A percentile compares a stretch with the other conserved stretches of the same genome.
These are phyloP conservation scores for Anthopleura xanthogrammica DNA, from an alignment of 92 coral and sea anemone species.

Conservation along the genomic window DNA sequence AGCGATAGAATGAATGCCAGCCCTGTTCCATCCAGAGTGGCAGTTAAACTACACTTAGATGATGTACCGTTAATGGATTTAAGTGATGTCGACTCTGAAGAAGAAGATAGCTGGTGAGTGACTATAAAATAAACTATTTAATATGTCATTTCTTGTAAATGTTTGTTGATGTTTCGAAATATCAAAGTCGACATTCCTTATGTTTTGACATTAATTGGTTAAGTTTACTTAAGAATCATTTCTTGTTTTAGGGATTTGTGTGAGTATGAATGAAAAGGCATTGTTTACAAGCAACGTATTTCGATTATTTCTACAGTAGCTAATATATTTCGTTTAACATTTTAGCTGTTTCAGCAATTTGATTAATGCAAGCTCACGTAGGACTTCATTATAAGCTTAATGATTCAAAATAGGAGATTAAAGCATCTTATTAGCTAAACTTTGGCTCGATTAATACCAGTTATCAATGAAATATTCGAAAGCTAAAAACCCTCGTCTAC, in stretches of 20 bases:
- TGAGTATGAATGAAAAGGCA: not conserved
- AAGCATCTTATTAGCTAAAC: not conserved
- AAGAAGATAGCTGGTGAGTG: slow-evolving; percentile 62
- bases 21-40: slow-evolving; percentile 33
- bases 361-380: too few species aligned
- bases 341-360: not conserved
- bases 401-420: not conserved
- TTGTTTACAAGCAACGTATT: not conserved
- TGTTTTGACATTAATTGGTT: slow-evolving; percentile 15
- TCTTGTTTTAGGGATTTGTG: not conserved
- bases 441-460: not conserved
- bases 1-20: slow-evolving; percentile 22
- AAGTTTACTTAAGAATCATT: slow-evolving; percentile 21
- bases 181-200: slow-evolving; percentile 3
- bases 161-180: not conserved
- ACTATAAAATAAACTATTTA: slow-evolving; percentile 4
- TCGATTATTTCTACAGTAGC: not conserved
- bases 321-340: not conserved
- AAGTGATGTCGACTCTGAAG: slow-evolving; percentile 68
- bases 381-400: not conserved
- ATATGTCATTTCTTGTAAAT: not conserved
- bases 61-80: slow-evolving; percentile 78
- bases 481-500: not conserved
- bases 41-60: slow-evolving; percentile 71
- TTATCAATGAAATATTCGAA: not conserved